Base-by-base conservation (phyloP, 2,888 invertebrate species). In the Rhodophaea formosa region DNA sequence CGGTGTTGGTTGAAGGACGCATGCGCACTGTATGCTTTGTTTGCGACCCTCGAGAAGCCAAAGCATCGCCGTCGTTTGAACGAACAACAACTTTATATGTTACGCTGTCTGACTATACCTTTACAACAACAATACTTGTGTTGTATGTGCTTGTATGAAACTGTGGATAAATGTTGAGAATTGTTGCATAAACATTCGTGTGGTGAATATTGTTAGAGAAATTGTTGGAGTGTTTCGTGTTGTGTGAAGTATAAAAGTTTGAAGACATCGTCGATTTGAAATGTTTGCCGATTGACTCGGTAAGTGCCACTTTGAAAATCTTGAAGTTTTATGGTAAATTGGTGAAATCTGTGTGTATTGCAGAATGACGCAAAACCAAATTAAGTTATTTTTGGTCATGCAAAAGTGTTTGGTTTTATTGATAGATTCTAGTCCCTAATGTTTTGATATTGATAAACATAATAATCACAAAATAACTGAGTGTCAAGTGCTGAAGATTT, bases 241-340 rank as follows among this genome's bases (percentile, higher is more conserved):
- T 17, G 51, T 35, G 51, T 35, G 14, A 16, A 17, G 15, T 15
- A 14, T 15, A 14, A n/a, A 39, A n/a, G 23, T n/a, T 29, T 32
- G 6, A n/a, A 16, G 45, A 29, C 58, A 32, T 15, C 42, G n/a
- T 42, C 53, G 44, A 47, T 62, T 59, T 60, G 60, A 56, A 57
- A 67, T 67, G 67, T 42, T 58, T 16, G 52, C 39, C 39, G 54
- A 59, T 60, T 69, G 54, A 67, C 58, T 59, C 39, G 65, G 68
- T 68, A 57, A 64, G 68, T 63, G 53, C 39, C 15, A 16, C 52
- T 53, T 57, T 39, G 8, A 39, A 39, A 2, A 12, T 39, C 39
- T 39, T 39, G 39, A 39, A 39, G 39, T 39, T 39, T 39, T 39
- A 23, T 39, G n/a, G 12, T n/a, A 12, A n/a, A 39, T n/a, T 39